These are phyloP conservation scores for Desoria tigrina DNA, from an alignment of 2,888 invertebrate species.

Conservation along the genomic window DNA sequence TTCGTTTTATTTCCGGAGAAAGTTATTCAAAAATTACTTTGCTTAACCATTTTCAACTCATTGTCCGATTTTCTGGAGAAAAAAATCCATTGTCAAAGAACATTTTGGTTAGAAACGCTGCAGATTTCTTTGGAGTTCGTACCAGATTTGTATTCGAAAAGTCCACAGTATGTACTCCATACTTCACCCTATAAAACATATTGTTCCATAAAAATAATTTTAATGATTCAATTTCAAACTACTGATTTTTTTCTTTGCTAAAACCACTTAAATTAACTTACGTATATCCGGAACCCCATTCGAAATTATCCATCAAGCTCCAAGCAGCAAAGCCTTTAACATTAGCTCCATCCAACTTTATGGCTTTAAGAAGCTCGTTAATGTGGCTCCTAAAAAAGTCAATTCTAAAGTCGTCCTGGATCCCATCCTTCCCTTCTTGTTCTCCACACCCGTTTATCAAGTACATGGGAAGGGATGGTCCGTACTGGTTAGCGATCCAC, in stretches of 20 bases:
- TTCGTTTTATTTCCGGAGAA: too few relatives aligned
- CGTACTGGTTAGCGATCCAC: slow-evolving; percentile 36
- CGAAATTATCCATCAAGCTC: slow-evolving; percentile 43
- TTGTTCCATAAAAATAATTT: background rate
- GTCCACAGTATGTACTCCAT: slow-evolving; percentile 22
- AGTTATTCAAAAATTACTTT: too few relatives aligned
- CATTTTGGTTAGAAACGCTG: slow-evolving; percentile 53
- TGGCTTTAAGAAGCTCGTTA: slow-evolving; percentile 47
- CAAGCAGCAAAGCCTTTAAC: slow-evolving; percentile 46
- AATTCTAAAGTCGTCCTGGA: slow-evolving; percentile 41
- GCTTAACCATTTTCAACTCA: too few relatives aligned
- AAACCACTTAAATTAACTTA: slow-evolving; percentile 11
- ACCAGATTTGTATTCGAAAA: slow-evolving; percentile 20
- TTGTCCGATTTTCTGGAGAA: background rate
- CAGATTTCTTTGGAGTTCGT: slow-evolving; percentile 55
- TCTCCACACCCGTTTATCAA: slow-evolving; percentile 46
- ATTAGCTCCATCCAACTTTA: slow-evolving; percentile 43
- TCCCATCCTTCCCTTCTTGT: slow-evolving; percentile 22
- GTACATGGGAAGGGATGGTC: slow-evolving; percentile 28
- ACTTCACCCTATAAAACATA: slow-evolving; percentile 17
- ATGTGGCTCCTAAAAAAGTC: slow-evolving; percentile 46
- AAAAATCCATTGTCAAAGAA: slow-evolving; percentile 46
- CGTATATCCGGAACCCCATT: slow-evolving; percentile 45
- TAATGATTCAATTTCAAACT: too few relatives aligned
- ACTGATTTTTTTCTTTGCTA: too few relatives aligned